phyloP scores from a whole-genome alignment of 2,888 invertebrate species.

The Hoplodrina blanda region DNA sequence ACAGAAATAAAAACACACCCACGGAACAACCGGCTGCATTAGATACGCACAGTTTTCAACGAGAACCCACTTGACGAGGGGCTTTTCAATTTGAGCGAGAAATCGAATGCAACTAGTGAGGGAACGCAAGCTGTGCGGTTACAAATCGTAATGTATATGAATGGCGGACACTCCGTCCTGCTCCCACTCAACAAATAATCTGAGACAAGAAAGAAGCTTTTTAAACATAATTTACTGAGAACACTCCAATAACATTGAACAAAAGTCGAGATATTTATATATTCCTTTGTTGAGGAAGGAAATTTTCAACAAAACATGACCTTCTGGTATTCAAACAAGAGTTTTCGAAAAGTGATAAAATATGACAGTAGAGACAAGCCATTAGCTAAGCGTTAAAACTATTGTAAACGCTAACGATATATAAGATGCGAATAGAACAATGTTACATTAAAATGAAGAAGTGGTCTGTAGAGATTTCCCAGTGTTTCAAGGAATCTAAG shows the following conservation, averaged over 20 bases:
- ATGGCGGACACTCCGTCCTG: conserved; percentile 68
- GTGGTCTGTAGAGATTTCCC: conserved; percentile 53
- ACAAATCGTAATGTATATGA: conserved; percentile 75
- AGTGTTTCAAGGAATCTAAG: conserved; percentile 69
- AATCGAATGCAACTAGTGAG: conserved; percentile 72
- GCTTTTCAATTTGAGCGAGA: conserved; percentile 75
- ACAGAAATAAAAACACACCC: conserved; percentile 84
- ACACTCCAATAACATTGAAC: conserved; percentile 63
- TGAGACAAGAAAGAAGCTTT: conserved; percentile 61
- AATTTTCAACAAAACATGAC: conserved; percentile 47
- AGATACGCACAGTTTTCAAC: conserved; percentile 69
- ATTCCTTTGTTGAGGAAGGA: conserved; percentile 61
- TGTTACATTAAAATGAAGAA: conserved; percentile 34
- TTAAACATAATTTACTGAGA: conserved; percentile 63
- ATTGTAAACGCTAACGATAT: conserved; percentile 16
- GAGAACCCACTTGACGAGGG: conserved; percentile 59
- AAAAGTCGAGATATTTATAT: conserved; percentile 63
- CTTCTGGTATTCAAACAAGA: conserved; percentile 20
- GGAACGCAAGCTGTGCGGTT: conserved; percentile 72
- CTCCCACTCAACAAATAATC: conserved; percentile 56
- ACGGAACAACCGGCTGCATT: conserved; percentile 72
- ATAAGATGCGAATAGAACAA: conserved; percentile 24
- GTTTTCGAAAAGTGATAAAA: conserved; percentile 25
- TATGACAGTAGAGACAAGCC: conserved; percentile 15
- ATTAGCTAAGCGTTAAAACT: conserved; percentile 15